These are phyloP conservation scores for Jordanella pulchra DNA, from an alignment of 2,797 vertebrate genomes.

Conservation along the genomic window DNA sequence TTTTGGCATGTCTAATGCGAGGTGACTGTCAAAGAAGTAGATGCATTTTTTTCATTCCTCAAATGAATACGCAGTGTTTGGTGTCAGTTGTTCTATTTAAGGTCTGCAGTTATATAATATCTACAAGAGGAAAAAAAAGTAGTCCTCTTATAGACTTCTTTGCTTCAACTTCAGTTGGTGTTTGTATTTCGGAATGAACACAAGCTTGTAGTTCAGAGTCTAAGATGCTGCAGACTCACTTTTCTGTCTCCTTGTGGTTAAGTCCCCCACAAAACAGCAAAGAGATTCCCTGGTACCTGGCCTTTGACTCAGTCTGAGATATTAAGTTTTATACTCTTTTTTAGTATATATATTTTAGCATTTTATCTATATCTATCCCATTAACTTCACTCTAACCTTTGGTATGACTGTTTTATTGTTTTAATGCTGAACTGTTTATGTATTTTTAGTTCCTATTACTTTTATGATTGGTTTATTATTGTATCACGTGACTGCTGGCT, in stretches of 20 bases:
- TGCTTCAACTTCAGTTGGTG: neutral
- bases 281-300: neutral
- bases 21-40: neutral
- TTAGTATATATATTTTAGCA: no score
- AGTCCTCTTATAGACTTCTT: neutral
- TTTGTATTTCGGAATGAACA: neutral
- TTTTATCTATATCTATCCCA: no score
- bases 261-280: constrained; percentile 8
- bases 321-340: no score
- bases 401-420: no score
- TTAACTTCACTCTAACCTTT: no score
- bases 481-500: no score
- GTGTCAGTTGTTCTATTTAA: neutral
- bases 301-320: no score
- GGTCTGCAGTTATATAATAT: neutral
- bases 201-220: neutral
- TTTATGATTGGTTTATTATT: no score
- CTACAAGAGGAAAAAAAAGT: neutral
- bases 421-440: no score
- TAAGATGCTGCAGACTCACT: neutral
- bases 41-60: neutral
- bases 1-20: neutral
- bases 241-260: neutral
- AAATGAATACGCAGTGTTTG: neutral
- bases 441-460: no score